phyloP scores from a whole-genome alignment of 35 echinoderm and acorn worm species.

The Diadema setosum region DNA sequence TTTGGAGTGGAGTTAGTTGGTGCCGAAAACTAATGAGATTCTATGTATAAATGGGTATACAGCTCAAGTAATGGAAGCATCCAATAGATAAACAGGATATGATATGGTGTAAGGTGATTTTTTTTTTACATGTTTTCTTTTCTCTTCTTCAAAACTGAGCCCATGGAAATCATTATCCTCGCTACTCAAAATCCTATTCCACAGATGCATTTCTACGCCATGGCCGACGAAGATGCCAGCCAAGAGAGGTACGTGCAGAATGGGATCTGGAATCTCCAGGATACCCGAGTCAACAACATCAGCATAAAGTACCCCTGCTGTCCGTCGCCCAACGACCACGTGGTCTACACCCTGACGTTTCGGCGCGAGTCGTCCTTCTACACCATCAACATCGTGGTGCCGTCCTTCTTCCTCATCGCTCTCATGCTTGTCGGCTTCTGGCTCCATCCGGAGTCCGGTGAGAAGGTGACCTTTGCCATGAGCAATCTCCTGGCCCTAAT shows the following conservation, averaged over 20 bases:
- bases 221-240: constrained; percentile 16
- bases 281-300: not conserved
- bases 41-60: too few species aligned
- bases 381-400: constrained; percentile 42
- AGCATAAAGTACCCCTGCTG: constrained; percentile 32
- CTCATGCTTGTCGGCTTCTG: constrained; percentile 31
- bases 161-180: too few species aligned
- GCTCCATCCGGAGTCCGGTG: constrained; percentile 58
- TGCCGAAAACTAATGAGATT: too few species aligned
- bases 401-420: not conserved
- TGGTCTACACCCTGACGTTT: constrained; percentile 55
- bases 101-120: too few species aligned
- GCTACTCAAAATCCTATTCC: too few species aligned
- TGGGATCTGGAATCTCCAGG: constrained; percentile 44
- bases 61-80: too few species aligned
- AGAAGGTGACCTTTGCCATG: constrained; percentile 47
- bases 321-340: not conserved
- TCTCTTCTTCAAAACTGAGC: too few species aligned
- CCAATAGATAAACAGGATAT: too few species aligned
- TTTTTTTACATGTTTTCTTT: too few species aligned
- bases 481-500: constrained; percentile 50
- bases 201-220: not conserved
- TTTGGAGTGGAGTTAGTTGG: too few species aligned
- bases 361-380: constrained; percentile 56
- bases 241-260: constrained; percentile 41